Evolutionary conservation across 1,140 invertebrate genomes (phyloP), one percentile per base, ranked within the genome.

Genomic region (Drosophila triauraria): DNA sequence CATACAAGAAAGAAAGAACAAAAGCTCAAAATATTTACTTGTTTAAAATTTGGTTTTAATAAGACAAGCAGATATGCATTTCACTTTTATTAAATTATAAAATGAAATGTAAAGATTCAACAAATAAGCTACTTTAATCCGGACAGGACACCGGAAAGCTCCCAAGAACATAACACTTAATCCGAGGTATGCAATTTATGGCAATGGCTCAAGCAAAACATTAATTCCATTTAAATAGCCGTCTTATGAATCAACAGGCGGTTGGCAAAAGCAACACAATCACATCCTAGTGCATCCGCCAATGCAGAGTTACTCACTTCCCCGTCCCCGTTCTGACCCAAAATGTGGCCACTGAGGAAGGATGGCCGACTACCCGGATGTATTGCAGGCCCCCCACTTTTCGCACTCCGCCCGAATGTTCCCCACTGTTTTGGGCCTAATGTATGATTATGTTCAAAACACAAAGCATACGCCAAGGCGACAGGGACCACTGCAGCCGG

Each of bases 401-500:
- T 23, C 35, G 8, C 20, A 56, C 32, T n/a, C 7, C 20, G 53
- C 20, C 8, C 17, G 35, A 40, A 40, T 25, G 53, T 10, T 23
- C 35, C 53, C 35, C 53, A 47, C 13, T 61, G 70, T 47, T 68
- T 68, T 43, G 65, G 76, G 44, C 54, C 85, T 84, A 78, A 88
- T 84, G 85, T 69, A 81, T 88, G 84, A 88, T 84, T 84, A 87
- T 84, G 80, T 75, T 56, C 74, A 20, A 64, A 74, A 71, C 75
- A 78, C 76, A 78, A 69, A 60, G 74, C 81, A 77, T 61, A 76
- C 57, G 58, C 57, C 76, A 80, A 84, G 80, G 71, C 61, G 75
- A 65, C 54, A 56, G 61, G 61, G 38, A 58, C 44, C 51, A 54
- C 54, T 20, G 35, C 30, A 48, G 40, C 13, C 10, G 44, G 20